Evolutionary conservation across 1,140 invertebrate genomes (phyloP).

Genomic region (Micrasema longulum): DNA sequence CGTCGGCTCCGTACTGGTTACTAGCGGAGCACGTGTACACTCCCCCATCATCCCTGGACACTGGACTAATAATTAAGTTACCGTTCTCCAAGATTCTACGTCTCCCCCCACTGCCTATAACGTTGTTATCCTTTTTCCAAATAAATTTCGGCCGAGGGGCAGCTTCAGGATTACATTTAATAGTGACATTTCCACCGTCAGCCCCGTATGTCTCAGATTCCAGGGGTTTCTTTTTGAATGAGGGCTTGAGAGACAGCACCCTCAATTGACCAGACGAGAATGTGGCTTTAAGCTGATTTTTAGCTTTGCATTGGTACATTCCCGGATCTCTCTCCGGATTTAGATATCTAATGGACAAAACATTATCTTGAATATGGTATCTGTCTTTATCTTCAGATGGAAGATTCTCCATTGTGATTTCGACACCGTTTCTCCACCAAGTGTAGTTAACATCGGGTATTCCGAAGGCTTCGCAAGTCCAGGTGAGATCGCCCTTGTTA

Average conservation of each 20-base stretch:
- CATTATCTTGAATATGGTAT: constrained; percentile 88
- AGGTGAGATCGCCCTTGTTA: constrained; percentile 83
- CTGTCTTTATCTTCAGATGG: constrained; percentile 77
- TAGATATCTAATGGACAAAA: constrained; percentile 84
- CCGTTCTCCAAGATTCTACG: constrained; percentile 85
- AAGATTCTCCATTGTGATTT: constrained; percentile 75
- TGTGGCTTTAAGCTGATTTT: constrained; percentile 87
- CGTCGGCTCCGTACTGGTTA: constrained; percentile 85
- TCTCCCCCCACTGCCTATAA: constrained; percentile 82
- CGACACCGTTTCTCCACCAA: constrained; percentile 90
- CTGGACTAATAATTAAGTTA: constrained; percentile 87
- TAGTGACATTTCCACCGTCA: constrained; percentile 91
- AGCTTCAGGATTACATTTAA: constrained; percentile 93
- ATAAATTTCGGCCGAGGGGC: constrained; percentile 89
- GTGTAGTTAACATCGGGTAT: constrained; percentile 93
- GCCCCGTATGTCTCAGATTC: constrained; percentile 91
- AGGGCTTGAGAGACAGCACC: constrained; percentile 87
- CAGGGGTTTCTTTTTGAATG: constrained; percentile 91
- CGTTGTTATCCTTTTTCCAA: constrained; percentile 92
- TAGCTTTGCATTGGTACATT: constrained; percentile 96
- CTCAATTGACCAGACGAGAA: constrained; percentile 92
- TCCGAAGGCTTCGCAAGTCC: constrained; percentile 96
- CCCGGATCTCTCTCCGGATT: constrained; percentile 86
- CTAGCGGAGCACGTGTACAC: constrained; percentile 89
- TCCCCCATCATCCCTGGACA: constrained; percentile 88